Conservation (phyloP, 92 coral and sea anemone species). For the Porites divaricata region DNA sequence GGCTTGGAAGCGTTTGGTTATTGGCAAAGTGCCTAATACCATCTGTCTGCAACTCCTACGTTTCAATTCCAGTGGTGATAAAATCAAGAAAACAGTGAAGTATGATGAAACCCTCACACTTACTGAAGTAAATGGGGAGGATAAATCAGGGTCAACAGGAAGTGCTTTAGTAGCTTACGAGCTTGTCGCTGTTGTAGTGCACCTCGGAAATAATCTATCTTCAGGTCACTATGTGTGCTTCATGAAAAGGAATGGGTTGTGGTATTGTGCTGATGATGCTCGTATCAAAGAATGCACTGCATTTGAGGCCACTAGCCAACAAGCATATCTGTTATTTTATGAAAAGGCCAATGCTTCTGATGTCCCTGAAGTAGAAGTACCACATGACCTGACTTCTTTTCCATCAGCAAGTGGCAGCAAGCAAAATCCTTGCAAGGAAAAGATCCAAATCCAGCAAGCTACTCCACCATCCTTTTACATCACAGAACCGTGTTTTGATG, state of each 20-base stretch:
- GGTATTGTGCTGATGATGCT: slow-evolving; percentile 54
- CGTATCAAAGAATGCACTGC: slow-evolving; percentile 43
- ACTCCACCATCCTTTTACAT: slow-evolving; percentile 35
- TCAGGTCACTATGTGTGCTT: slow-evolving; percentile 69
- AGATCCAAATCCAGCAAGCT: slow-evolving; percentile 32
- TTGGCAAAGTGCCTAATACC: slow-evolving; percentile 30
- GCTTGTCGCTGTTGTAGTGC: slow-evolving; percentile 50
- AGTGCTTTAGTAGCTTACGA: slow-evolving; percentile 31
- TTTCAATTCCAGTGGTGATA: slow-evolving; percentile 39
- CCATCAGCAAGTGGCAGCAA: neutral
- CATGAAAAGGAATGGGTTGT: slow-evolving; percentile 47
- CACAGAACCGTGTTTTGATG: slow-evolving; percentile 19
- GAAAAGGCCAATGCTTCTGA: slow-evolving; percentile 32
- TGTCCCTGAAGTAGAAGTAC: slow-evolving; percentile 31
- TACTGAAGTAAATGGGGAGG: slow-evolving; percentile 6
- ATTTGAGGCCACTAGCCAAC: slow-evolving; percentile 46
- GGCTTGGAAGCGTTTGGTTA: slow-evolving; percentile 52
- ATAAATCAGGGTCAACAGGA: slow-evolving; percentile 13
- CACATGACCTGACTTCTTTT: too few relatives aligned
- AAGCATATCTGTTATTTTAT: slow-evolving; percentile 57
- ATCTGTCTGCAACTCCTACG: slow-evolving; percentile 51
- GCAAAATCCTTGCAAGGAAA: slow-evolving; percentile 20
- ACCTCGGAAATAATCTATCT: slow-evolving; percentile 28
- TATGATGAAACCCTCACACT: slow-evolving; percentile 39
- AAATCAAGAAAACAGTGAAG: slow-evolving; percentile 29